phyloP scores from a whole-genome alignment of 2,113 vertebrate species.

The Syngnathus typhle region DNA sequence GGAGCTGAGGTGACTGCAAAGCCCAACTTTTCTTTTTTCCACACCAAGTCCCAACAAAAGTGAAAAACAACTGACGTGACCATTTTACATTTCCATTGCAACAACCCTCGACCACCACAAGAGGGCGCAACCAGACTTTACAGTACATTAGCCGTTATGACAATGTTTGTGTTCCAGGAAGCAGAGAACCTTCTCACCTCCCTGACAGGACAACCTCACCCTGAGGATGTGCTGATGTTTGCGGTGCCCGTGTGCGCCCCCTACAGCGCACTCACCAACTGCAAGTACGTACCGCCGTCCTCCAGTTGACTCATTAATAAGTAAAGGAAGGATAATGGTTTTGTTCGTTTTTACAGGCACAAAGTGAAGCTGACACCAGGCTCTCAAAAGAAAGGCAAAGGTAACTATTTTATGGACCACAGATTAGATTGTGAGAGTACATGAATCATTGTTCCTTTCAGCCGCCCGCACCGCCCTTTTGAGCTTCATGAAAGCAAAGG shows the following conservation, averaged over 20 bases:
- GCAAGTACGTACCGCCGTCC: constrained; percentile 75
- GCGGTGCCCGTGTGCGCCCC: constrained; percentile 90
- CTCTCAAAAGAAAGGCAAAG: constrained; percentile 96
- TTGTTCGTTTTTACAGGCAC: constrained; percentile 63
- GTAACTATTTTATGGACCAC: constrained; percentile 54
- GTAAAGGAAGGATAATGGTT: neutral
- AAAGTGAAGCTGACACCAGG: constrained; percentile 97
- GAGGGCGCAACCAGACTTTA: neutral
- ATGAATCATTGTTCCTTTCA: constrained; percentile 41
- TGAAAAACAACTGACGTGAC: neutral
- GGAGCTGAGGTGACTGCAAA: constrained; percentile 75
- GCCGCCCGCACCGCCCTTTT: constrained; percentile 90
- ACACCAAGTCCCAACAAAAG: neutral
- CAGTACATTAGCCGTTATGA: neutral
- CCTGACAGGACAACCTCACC: constrained; percentile 86
- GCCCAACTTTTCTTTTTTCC: neutral
- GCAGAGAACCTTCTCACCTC: constrained; percentile 79
- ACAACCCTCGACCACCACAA: too few species aligned
- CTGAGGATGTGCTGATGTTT: constrained; percentile 86
- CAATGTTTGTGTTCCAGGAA: constrained; percentile 65
- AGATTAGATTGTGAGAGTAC: neutral
- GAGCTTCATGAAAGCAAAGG: constrained; percentile 91
- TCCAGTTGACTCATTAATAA: neutral
- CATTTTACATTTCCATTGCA: too few species aligned
- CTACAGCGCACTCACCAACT: constrained; percentile 84